These are phyloP conservation scores for Hemistola chrysoprasaria DNA, from an alignment of 2,888 invertebrate genomes.

Conservation along the genomic window DNA sequence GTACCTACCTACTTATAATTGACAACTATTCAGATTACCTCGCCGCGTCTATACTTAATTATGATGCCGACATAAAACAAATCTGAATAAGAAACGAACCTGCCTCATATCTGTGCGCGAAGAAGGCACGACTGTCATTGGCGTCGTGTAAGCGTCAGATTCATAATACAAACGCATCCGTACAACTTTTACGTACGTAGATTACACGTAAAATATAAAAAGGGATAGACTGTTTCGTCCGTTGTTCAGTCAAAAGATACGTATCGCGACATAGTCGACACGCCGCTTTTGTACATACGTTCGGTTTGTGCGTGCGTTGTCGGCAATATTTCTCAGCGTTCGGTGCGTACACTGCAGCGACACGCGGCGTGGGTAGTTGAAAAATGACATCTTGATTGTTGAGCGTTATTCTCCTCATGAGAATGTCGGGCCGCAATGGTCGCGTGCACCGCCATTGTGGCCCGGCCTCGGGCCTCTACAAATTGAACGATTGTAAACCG, in stretches of 20 bases:
- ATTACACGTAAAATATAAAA: constrained; percentile 57
- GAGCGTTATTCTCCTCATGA: constrained; percentile 79
- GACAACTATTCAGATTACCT: too few relatives aligned
- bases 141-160: constrained; percentile 27
- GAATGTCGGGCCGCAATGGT: constrained; percentile 67
- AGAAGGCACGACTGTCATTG: constrained; percentile 27
- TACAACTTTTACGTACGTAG: constrained; percentile 42
- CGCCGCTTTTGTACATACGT: constrained; percentile 67
- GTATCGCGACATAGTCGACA: constrained; percentile 69
- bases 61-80: constrained; percentile 19
- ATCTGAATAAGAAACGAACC: constrained; percentile 22
- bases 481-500: constrained; percentile 80
- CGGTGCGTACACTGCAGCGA: constrained; percentile 42
- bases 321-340: constrained; percentile 74
- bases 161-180: constrained; percentile 38
- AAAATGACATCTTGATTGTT: constrained; percentile 83
- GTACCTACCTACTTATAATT: constrained; percentile 6
- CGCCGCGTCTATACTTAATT: constrained; percentile 26
- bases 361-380: constrained; percentile 77
- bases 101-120: constrained; percentile 21
- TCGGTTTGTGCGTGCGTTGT: constrained; percentile 68
- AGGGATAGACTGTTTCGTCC: constrained; percentile 55
- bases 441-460: constrained; percentile 74
- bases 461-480: constrained; percentile 64
- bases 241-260: constrained; percentile 68